Conservation (phyloP, 2,888 invertebrate genomes). For the Nemoura dubitans region DNA sequence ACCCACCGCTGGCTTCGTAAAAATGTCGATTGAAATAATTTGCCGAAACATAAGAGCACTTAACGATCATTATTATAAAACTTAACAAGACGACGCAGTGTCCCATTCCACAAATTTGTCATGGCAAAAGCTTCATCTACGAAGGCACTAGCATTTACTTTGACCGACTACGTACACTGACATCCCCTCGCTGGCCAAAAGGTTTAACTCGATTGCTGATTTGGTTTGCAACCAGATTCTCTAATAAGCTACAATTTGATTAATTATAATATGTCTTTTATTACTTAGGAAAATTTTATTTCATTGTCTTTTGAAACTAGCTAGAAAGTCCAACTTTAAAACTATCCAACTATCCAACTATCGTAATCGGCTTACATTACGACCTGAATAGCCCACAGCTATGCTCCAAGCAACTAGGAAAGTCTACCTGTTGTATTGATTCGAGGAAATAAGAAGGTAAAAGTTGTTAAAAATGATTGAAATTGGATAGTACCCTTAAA, state of each 20-base stretch:
- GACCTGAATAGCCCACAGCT: not conserved
- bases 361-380: not conserved
- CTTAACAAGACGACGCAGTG: not conserved
- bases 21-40: not conserved
- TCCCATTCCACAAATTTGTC: not conserved
- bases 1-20: not conserved
- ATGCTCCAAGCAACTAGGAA: not conserved
- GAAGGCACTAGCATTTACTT: not conserved
- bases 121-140: conserved; percentile 12
- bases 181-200: not conserved
- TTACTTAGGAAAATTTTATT: not conserved
- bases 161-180: not conserved
- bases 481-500: not conserved
- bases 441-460: not conserved
- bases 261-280: not conserved
- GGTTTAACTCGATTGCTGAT: not conserved
- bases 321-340: not conserved
- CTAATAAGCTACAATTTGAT: not conserved
- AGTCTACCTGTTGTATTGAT: not conserved
- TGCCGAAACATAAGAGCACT: conserved; percentile 4
- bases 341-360: not conserved
- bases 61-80: not conserved
- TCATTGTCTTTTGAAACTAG: not conserved
- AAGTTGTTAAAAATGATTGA: not conserved
- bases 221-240: not conserved